Evolutionary conservation across 2,113 vertebrate species (phyloP).

Genomic region (Phylloscopus trochiloides): DNA sequence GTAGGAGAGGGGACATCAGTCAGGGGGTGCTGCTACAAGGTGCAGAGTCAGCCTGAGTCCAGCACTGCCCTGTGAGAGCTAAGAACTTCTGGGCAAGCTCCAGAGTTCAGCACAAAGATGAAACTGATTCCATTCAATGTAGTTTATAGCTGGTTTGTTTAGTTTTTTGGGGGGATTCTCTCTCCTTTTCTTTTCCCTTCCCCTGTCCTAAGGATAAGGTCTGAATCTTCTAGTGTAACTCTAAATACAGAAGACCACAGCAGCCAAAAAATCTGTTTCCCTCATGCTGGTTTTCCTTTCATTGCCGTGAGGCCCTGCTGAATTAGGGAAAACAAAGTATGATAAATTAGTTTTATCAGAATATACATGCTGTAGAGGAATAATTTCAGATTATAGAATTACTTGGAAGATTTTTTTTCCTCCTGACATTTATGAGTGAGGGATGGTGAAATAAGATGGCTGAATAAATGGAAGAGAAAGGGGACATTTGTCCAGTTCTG

Average conservation of each 20-base stretch:
- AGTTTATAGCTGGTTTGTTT: not conserved
- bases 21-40: not conserved
- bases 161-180: not conserved
- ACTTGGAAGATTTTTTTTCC: not conserved
- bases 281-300: not conserved
- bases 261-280: not conserved
- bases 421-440: not conserved
- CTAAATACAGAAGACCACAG: not conserved
- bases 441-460: not conserved
- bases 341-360: not conserved
- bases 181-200: not conserved
- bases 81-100: not conserved
- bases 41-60: not conserved
- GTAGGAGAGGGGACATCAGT: not conserved
- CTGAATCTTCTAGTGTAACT: not conserved
- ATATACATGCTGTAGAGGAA: not conserved
- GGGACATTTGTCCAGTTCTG: not conserved
- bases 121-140: not conserved
- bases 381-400: not conserved
- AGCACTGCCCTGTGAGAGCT: not conserved
- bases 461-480: not conserved
- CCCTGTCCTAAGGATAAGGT: not conserved
- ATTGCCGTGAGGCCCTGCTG: not conserved
- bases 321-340: not conserved
- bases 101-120: not conserved